Base-by-base conservation (phyloP, 2,888 invertebrate species). In the Beris morrisii region DNA sequence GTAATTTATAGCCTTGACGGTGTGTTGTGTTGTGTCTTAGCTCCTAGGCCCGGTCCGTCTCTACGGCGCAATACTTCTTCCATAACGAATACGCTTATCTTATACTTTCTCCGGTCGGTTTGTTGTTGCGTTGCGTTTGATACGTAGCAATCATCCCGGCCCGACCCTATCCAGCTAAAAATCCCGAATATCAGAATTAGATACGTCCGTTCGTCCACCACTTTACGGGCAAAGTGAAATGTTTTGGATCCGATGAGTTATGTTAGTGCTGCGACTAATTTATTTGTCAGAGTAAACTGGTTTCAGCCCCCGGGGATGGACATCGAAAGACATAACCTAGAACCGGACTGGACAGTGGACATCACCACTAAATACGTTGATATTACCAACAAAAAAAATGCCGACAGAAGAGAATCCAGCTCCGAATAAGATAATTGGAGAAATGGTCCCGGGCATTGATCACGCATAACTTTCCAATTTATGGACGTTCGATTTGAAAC, bases 201-300 rank as follows among this genome's bases (percentile, higher is more conserved):
- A 59, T 38, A 61, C 7, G 52, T 30, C 28, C 55, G 30, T 15
- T 30, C 63, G 32, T 52, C 44, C 53, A 48, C 48, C 22, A 22
- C 22, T 22, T 22, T 46, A 45, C 31, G 58, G 50, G 44, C 15
- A 13, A 59, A 50, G n/a, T 48, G 45, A 22, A 59, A 48, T 13
- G 31, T 12, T 44, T 46, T 48, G 31, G 64, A 64, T 45, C 45
- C 64, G 28, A 64, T 64, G 64, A 64, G 44, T 64, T 55, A 63
- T 64, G 43, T 64, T 54, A 54, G 54, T 45, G 46, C 58, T 58
- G 68, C 63, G 48, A 68, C 66, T 68, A 68, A 68, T 66, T 68
- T 68, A 68, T 68, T 68, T 68, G 68, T 68, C 64, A 68, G 61
- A 52, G 30, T 5, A 38, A 68, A 65, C 65, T 64, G 65, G 68